Base-by-base conservation (phyloP, 2,888 invertebrate genomes). In the Bruchidius siliquastri region DNA sequence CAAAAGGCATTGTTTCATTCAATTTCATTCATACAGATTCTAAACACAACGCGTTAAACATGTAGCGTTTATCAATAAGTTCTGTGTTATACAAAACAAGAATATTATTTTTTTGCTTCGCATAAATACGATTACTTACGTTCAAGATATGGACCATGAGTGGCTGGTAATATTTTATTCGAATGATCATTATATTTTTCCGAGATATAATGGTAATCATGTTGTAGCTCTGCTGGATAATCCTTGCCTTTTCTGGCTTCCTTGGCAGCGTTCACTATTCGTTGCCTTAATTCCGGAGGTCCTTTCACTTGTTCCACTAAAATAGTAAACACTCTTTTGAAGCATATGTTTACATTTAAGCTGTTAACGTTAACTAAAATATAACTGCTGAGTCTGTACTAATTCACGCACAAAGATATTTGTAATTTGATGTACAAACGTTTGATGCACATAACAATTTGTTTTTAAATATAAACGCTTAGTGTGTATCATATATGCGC, bases 271-370 rank as follows among this genome's bases (percentile, higher is more conserved):
- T 89, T 87, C 71, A 93, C 89, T 74, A 93, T 90, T 83, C 91
- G 90, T 80, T 92, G 91, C 79, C 91, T 88, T 80, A 90, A 88
- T 82, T 93, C 92, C 73, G 90, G 88, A 79, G 90, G 89, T 72
- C 92, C 91, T 86, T 93, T 93, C 72, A 93, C 89, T 88, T 93
- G 92, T 85, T 94, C 93, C 89, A 94, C 93, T 93, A 85, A 66
- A 87, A 86, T 79, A 76, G 75, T 75, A 70, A 74, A 71, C 74
- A 67, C 22, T 20, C 10, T 20, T 4, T 67, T 6, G 4, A 67
- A 21, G n/a, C n/a, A 10, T 67, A 26, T 26, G 26, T 26, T 26
- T 26, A 26, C 26, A n/a, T n/a, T n/a, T n/a, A n/a, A n/a, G n/a
- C 26, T 8, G 68, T 71, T 67, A 22, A 30, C 49, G 10, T 67